Percentiles rank a stretch among this genome's conserved stretches.
phyloP scores from a whole-genome alignment of 2,113 vertebrate genomes.

The Anas platyrhynchos region DNA sequence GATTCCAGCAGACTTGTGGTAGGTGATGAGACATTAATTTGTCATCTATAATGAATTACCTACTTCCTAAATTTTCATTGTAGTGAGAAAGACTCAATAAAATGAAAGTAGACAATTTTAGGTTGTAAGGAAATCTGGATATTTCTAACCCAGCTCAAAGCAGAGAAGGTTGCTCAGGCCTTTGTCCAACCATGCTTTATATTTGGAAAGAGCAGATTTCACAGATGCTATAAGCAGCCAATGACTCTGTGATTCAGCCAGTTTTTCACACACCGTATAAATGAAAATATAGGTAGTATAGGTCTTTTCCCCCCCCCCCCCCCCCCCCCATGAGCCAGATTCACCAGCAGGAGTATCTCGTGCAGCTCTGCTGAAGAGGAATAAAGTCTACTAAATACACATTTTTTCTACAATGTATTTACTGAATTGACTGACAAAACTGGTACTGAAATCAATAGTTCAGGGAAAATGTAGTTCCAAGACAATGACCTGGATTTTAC shows the following conservation, averaged over 20 bases:
- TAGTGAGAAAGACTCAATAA: neutral
- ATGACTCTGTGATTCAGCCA: neutral
- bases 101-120: neutral
- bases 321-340: neutral
- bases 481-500: neutral
- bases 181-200: neutral
- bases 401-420: neutral
- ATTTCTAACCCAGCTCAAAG: neutral
- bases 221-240: neutral
- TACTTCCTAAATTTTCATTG: neutral
- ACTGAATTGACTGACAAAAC: constrained; percentile 10
- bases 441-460: neutral
- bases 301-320: neutral
- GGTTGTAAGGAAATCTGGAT: neutral
- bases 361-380: neutral
- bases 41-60: neutral
- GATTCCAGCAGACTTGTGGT: neutral
- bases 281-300: neutral
- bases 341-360: neutral
- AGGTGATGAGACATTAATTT: neutral
- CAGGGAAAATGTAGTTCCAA: neutral
- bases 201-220: neutral
- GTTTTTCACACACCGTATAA: neutral
- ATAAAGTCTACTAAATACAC: neutral
- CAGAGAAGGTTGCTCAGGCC: neutral